A percentile compares a stretch with the other conserved stretches of the same genome.
Conservation (phyloP, 2,113 vertebrate genomes). For the Buteo buteo region DNA sequence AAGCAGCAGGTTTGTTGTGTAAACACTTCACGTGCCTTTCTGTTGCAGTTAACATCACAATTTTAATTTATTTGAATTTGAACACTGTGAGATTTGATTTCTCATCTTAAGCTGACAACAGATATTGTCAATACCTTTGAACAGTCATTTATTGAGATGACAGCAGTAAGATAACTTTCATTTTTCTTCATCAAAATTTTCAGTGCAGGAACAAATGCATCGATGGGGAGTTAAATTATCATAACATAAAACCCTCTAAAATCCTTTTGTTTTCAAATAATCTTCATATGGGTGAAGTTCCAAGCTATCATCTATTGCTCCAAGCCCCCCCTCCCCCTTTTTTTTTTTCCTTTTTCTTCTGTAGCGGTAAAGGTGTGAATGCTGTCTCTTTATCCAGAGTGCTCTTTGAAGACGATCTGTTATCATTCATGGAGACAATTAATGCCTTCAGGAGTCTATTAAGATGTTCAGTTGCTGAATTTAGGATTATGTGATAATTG, state of each 20-base stretch:
- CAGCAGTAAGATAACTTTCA: accelerated
- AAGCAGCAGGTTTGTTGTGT: background rate
- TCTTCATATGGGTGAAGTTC: background rate
- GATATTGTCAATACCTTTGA: background rate
- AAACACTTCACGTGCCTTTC: background rate
- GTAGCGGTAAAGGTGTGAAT: background rate
- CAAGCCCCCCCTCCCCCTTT: accelerated
- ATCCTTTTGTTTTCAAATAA: background rate
- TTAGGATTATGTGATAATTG: background rate
- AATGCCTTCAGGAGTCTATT: background rate
- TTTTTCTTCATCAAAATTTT: background rate
- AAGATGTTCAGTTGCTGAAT: background rate
- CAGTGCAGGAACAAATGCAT: background rate
- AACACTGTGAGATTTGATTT: background rate
- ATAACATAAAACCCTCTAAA: background rate
- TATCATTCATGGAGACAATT: background rate
- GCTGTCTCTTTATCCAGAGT: background rate
- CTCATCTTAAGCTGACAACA: background rate
- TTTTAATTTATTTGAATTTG: background rate
- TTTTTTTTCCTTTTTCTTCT: background rate
- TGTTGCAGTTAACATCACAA: background rate
- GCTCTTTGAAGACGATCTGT: background rate
- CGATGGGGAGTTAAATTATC: background rate
- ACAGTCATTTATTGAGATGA: background rate
- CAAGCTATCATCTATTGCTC: background rate